Percentiles rank a stretch among this genome's conserved stretches.
phyloP scores from a whole-genome alignment of 2,113 vertebrate genomes.

The Alethe castanea region DNA sequence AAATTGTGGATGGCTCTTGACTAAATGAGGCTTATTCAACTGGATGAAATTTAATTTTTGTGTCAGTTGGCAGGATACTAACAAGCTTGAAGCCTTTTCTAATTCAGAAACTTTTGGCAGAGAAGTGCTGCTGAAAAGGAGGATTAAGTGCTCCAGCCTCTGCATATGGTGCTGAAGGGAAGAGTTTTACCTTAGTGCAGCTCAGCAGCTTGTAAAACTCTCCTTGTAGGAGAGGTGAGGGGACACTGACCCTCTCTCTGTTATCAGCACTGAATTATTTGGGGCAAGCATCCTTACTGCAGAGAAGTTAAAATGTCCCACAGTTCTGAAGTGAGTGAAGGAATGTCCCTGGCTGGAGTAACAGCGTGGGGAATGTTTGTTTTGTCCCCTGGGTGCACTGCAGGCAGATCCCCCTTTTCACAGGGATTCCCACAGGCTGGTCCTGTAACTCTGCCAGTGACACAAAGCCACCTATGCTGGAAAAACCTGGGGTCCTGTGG shows the following conservation, averaged over 20 bases:
- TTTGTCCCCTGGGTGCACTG: background rate
- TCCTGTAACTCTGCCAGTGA: background rate
- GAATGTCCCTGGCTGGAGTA: background rate
- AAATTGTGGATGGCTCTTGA: background rate
- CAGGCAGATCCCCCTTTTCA: background rate
- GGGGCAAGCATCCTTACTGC: background rate
- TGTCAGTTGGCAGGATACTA: slow-evolving; percentile 21
- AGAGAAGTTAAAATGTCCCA: background rate
- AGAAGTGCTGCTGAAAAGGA: background rate
- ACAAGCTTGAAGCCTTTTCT: background rate
- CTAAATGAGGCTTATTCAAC: background rate
- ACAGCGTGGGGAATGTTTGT: background rate
- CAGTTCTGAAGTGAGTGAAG: background rate
- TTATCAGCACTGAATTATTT: background rate
- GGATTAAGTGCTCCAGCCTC: background rate
- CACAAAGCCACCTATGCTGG: background rate
- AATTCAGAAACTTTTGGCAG: slow-evolving; percentile 16
- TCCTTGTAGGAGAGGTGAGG: background rate
- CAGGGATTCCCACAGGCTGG: background rate
- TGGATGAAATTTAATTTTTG: slow-evolving; percentile 39
- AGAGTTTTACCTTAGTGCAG: background rate
- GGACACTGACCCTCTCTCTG: background rate
- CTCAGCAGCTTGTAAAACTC: background rate
- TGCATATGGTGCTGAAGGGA: background rate
- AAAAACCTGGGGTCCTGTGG: background rate